Evolutionary conservation across 2,797 vertebrate species (phyloP).

Genomic region (Cyprinodon diabolis): DNA sequence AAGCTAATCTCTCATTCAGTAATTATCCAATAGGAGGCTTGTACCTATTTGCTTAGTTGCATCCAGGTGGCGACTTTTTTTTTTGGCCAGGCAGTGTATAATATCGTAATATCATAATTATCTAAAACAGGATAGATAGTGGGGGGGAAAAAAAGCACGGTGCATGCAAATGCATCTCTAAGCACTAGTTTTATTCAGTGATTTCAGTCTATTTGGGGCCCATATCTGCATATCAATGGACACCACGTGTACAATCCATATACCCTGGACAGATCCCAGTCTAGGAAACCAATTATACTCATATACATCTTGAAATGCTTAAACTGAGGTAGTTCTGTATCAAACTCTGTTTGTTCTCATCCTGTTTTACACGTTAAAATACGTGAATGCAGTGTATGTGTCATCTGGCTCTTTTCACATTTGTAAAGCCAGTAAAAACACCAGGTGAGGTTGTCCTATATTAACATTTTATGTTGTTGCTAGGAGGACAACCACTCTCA

Average conservation of each 20-base stretch:
- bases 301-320: not conserved
- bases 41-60: too few relatives aligned
- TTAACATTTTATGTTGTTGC: not conserved
- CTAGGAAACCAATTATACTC: not conserved
- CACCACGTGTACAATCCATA: not conserved
- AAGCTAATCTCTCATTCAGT: too few relatives aligned
- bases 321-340: not conserved
- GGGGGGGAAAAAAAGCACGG: too few relatives aligned
- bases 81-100: too few relatives aligned
- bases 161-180: too few relatives aligned
- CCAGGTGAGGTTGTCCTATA: not conserved
- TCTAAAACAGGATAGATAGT: too few relatives aligned
- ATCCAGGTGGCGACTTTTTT: too few relatives aligned
- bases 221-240: not conserved
- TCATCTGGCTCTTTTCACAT: not conserved
- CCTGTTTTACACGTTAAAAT: not conserved
- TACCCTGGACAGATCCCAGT: not conserved
- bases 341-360: not conserved
- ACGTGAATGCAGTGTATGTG: not conserved
- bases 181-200: too few relatives aligned
- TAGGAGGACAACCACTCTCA: conserved; percentile 5
- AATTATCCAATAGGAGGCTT: too few relatives aligned
- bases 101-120: too few relatives aligned
- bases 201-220: too few relatives aligned
- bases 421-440: not conserved